Percentiles rank a stretch among this genome's conserved stretches.
Conservation (phyloP, 2,113 vertebrate species). For the Bufo gargarizans region DNA sequence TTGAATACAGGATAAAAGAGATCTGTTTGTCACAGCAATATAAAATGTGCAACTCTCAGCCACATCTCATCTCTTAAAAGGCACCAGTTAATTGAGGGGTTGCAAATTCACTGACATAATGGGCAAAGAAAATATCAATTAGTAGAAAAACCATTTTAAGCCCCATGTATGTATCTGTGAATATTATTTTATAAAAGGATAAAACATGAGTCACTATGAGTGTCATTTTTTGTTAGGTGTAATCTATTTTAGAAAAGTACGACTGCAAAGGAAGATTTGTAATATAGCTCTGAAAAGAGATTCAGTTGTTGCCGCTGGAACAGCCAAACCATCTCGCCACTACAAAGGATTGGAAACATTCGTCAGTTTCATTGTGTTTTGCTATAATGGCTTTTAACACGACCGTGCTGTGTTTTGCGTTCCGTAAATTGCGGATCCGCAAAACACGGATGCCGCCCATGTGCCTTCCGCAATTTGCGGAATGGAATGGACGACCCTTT, state of each 20-base stretch:
- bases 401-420: too few species aligned
- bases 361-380: background rate
- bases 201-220: background rate
- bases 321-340: background rate
- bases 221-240: background rate
- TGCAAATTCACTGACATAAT: background rate
- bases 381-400: background rate
- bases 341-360: background rate
- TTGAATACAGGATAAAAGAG: constrained; percentile 11
- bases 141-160: background rate
- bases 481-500: too few species aligned
- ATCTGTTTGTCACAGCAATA: background rate
- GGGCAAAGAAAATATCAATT: constrained; percentile 2
- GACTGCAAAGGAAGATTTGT: background rate
- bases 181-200: background rate
- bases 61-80: constrained; percentile 17
- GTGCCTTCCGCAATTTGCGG: too few species aligned
- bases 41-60: background rate
- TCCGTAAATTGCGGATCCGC: too few species aligned
- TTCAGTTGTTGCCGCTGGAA: background rate
- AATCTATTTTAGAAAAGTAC: background rate
- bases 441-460: too few species aligned
- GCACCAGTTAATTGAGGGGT: constrained; percentile 15
- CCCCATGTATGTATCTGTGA: background rate
- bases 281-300: background rate